These are phyloP conservation scores for Scomber colias DNA, from an alignment of 2,113 vertebrate genomes.

Conservation along the genomic window DNA sequence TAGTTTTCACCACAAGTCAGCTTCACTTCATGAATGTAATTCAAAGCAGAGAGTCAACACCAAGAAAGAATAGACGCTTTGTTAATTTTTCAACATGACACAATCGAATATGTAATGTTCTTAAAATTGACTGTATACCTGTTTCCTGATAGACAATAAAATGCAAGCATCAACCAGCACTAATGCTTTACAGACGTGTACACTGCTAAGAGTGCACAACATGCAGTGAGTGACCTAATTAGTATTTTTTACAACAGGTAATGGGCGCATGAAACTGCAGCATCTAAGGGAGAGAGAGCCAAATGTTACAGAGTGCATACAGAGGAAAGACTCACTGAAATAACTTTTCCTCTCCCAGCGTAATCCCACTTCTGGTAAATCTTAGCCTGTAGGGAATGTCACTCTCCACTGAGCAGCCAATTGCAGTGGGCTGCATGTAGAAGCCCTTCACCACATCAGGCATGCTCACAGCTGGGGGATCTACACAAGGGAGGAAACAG, in stretches of 20 bases:
- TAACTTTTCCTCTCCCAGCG: constrained; percentile 85
- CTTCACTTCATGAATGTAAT: constrained; percentile 53
- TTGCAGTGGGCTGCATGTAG: constrained; percentile 83
- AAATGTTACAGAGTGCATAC: constrained; percentile 40
- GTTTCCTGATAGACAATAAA: constrained; percentile 64
- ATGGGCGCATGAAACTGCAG: constrained; percentile 20
- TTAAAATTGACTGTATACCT: constrained; percentile 43
- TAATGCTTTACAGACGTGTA: constrained; percentile 63
- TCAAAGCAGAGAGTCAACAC: constrained; percentile 61
- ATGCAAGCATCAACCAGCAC: constrained; percentile 29
- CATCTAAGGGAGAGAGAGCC: constrained; percentile 13
- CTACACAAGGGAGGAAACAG: constrained; percentile 76
- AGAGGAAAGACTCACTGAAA: constrained; percentile 86
- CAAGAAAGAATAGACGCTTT: constrained; percentile 41
- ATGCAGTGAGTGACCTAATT: constrained; percentile 51
- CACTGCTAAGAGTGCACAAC: constrained; percentile 8
- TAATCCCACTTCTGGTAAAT: constrained; percentile 83
- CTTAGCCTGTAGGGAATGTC: constrained; percentile 89
- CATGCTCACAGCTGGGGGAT: constrained; percentile 90
- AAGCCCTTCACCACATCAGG: constrained; percentile 85
- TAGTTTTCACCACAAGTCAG: constrained; percentile 53
- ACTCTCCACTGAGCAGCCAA: constrained; percentile 89
- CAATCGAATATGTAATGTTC: constrained; percentile 64
- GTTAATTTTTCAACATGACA: constrained; percentile 64
- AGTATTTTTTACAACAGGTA: constrained; percentile 46